Conservation (phyloP, 2,113 vertebrate genomes). For the Chrysochloris asiatica region DNA sequence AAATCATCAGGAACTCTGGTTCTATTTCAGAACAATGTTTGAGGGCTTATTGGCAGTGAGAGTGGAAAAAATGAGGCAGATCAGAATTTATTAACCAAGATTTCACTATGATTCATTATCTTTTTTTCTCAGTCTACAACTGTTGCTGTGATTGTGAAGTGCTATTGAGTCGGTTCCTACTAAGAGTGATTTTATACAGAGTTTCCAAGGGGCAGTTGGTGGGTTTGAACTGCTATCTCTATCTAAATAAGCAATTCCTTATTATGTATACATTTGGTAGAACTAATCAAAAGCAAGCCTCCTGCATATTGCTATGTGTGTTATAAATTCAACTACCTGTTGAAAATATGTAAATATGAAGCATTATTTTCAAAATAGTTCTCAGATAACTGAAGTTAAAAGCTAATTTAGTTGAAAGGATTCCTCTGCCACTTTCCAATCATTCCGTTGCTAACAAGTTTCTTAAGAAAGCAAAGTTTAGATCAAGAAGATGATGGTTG, state of each 20-base stretch:
- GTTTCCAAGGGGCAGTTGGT: too few species aligned
- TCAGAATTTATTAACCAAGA: background rate
- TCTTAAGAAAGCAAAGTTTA: constrained; percentile 81
- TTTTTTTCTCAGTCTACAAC: background rate
- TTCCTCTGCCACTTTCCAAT: constrained; percentile 90
- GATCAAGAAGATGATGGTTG: constrained; percentile 88
- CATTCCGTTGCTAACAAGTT: constrained; percentile 89
- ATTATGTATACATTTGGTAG: background rate
- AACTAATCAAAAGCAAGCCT: background rate
- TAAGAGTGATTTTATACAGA: too few species aligned
- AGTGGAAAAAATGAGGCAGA: background rate
- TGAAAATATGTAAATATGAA: background rate
- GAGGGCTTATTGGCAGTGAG: background rate
- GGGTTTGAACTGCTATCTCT: background rate
- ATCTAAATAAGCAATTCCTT: background rate
- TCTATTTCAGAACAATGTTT: background rate
- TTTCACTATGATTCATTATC: background rate
- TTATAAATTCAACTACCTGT: background rate
- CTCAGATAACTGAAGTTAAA: constrained; percentile 81
- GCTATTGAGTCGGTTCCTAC: too few species aligned
- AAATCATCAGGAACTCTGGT: background rate
- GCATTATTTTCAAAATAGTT: constrained; percentile 79
- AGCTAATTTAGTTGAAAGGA: constrained; percentile 83
- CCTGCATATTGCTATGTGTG: background rate
- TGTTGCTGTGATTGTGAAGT: too few species aligned